Conservation (phyloP, 2,888 invertebrate species). For the Drosophila leonis region DNA sequence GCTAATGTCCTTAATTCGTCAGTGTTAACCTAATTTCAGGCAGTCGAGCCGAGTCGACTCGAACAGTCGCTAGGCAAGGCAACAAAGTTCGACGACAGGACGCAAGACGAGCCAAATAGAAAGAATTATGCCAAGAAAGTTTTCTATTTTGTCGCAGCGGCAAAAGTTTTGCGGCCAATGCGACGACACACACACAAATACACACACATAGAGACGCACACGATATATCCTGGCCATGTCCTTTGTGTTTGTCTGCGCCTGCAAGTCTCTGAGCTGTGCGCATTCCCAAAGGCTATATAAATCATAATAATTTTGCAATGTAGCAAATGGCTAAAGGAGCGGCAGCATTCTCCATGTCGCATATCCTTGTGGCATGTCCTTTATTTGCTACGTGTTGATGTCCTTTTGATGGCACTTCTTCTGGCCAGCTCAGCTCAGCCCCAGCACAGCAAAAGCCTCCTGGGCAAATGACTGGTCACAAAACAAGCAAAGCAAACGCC, state of each 20-base stretch:
- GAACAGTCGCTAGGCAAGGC: slow-evolving; percentile 11
- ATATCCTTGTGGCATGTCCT: slow-evolving; percentile 82
- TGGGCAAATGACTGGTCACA: slow-evolving; percentile 66
- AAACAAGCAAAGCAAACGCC: slow-evolving; percentile 43
- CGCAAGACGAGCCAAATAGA: slow-evolving; percentile 50
- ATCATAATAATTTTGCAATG: slow-evolving; percentile 82
- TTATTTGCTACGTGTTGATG: slow-evolving; percentile 82
- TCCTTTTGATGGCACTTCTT: slow-evolving; percentile 81
- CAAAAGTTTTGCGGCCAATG: slow-evolving; percentile 80
- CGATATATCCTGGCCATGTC: slow-evolving; percentile 57
- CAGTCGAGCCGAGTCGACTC: slow-evolving; percentile 49
- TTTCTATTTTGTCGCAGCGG: slow-evolving; percentile 79
- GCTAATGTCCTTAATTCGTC: slow-evolving; percentile 82
- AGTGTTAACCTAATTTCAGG: slow-evolving; percentile 79
- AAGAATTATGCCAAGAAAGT: slow-evolving; percentile 82
- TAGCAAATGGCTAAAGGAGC: slow-evolving; percentile 72
- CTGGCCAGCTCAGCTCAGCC: slow-evolving; percentile 22
- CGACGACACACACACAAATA: slow-evolving; percentile 60
- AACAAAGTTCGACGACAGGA: slow-evolving; percentile 51
- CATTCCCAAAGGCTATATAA: slow-evolving; percentile 82
- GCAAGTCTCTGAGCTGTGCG: slow-evolving; percentile 62
- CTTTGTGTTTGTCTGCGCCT: slow-evolving; percentile 73
- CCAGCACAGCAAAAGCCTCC: slow-evolving; percentile 52
- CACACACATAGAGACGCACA: slow-evolving; percentile 12
- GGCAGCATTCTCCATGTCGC: slow-evolving; percentile 61